phyloP scores from a whole-genome alignment of 2,888 invertebrate genomes.

The Labia minor region DNA sequence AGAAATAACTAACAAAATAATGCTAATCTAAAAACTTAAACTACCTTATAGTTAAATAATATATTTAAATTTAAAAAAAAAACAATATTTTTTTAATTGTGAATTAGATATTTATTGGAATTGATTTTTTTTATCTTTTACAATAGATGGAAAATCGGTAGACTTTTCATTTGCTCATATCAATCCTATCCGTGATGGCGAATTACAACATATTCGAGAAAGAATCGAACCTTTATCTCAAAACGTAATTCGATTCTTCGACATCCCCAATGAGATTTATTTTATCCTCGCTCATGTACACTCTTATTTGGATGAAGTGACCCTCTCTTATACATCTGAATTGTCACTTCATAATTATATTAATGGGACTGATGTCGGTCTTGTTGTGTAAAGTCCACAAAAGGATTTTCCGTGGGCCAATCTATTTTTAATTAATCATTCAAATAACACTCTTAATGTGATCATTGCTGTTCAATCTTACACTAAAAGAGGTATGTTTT shows the following conservation, averaged over 20 bases:
- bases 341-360: constrained; percentile 34
- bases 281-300: constrained; percentile 57
- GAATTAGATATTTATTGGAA: no score
- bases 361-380: constrained; percentile 51
- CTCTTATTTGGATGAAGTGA: constrained; percentile 45
- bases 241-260: constrained; percentile 36
- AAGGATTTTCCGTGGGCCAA: no score
- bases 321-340: constrained; percentile 41
- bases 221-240: constrained; percentile 28
- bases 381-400: constrained; percentile 38
- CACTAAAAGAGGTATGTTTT: no score
- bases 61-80: constrained; percentile 14
- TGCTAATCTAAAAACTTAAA: no score
- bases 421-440: no score
- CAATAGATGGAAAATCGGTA: constrained; percentile 27
- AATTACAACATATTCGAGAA: constrained; percentile 28
- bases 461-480: no score
- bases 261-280: constrained; percentile 39
- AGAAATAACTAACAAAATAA: no score
- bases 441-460: constrained; percentile 26
- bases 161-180: constrained; percentile 31
- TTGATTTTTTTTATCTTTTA: no score
- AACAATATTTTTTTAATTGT: no score
- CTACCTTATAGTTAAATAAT: neutral
- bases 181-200: constrained; percentile 30